Conservation (phyloP, 2,113 vertebrate genomes). For the Phrynosoma blainvillii region DNA sequence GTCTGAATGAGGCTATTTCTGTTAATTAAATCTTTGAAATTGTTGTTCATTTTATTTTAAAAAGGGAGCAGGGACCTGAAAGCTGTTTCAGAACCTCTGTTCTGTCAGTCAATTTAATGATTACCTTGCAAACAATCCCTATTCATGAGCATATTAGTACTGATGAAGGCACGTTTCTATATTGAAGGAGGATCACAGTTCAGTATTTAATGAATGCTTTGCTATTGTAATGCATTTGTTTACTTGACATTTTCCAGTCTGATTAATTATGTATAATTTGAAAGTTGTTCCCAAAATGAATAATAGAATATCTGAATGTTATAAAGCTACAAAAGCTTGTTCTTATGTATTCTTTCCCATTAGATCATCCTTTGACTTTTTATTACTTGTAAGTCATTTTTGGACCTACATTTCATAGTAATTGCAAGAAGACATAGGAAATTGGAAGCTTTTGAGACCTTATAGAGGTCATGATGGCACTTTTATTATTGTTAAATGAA, state of each 20-base stretch:
- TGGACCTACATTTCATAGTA: slow-evolving; percentile 11
- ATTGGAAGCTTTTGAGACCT: neutral
- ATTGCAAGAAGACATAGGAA: neutral
- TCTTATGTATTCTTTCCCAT: neutral
- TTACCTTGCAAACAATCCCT: slow-evolving; percentile 33
- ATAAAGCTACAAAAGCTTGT: slow-evolving; percentile 1
- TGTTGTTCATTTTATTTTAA: slow-evolving; percentile 32
- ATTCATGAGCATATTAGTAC: slow-evolving; percentile 49
- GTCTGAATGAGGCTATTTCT: slow-evolving; percentile 25
- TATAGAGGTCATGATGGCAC: slow-evolving; percentile 29
- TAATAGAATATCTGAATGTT: slow-evolving; percentile 31
- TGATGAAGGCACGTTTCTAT: slow-evolving; percentile 46
- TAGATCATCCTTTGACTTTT: neutral
- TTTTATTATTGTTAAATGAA: neutral
- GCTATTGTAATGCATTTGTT: slow-evolving; percentile 35
- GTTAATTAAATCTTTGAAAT: slow-evolving; percentile 40
- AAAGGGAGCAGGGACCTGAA: slow-evolving; percentile 2
- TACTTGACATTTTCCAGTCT: slow-evolving; percentile 43
- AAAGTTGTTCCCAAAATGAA: slow-evolving; percentile 33
- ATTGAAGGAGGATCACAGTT: slow-evolving; percentile 47
- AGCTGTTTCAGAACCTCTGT: slow-evolving; percentile 46
- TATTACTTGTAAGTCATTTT: slow-evolving; percentile 24
- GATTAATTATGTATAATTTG: slow-evolving; percentile 44
- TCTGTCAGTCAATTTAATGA: slow-evolving; percentile 48
- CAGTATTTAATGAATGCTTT: slow-evolving; percentile 42